Percentiles rank a stretch among this genome's conserved stretches.
phyloP scores from a whole-genome alignment of 2,797 vertebrate genomes.

The Peromyscus attwateri region DNA sequence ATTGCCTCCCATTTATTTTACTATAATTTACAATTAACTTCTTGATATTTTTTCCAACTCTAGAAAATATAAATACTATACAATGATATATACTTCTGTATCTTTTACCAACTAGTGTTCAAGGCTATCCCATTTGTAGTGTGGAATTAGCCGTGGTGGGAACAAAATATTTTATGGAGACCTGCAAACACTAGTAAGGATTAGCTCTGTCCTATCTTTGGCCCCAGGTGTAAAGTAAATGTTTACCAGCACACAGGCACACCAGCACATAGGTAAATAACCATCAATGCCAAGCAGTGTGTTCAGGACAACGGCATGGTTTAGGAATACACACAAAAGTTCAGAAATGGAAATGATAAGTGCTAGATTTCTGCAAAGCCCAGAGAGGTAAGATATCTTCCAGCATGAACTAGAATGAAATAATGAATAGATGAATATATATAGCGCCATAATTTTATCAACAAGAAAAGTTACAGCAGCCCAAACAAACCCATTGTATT shows the following conservation, averaged over 20 bases:
- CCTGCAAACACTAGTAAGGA: background rate
- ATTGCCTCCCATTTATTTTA: conserved; percentile 27
- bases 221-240: background rate
- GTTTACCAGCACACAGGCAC: background rate
- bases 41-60: background rate
- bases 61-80: background rate
- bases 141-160: background rate
- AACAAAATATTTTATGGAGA: background rate
- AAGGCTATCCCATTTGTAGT: background rate
- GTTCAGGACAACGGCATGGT: background rate
- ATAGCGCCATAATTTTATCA: conserved; percentile 3
- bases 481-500: background rate
- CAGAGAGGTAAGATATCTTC: background rate
- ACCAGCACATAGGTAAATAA: background rate
- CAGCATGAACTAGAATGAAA: background rate
- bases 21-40: background rate
- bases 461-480: background rate
- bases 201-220: background rate
- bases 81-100: background rate
- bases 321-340: background rate
- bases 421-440: background rate
- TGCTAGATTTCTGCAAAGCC: background rate
- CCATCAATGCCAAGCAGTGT: background rate
- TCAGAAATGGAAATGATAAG: background rate
- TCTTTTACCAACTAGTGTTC: background rate